Conservation (phyloP, 2,888 invertebrate genomes). For the Hypercompe scribonia region DNA sequence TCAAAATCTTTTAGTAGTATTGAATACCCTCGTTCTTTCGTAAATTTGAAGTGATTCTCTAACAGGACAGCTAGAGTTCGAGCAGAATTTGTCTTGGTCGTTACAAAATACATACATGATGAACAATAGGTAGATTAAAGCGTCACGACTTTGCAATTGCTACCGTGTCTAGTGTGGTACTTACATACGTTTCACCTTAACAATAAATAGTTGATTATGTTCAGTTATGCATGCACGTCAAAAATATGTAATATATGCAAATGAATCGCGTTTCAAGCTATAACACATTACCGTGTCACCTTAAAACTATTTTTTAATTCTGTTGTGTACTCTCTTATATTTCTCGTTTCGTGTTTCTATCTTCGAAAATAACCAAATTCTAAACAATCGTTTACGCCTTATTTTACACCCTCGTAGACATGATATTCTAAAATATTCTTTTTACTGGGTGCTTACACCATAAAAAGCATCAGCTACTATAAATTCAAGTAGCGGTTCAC, state of each 20-base stretch:
- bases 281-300: neutral
- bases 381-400: too few species aligned
- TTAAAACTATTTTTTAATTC: neutral
- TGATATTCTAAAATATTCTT: too few species aligned
- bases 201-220: neutral
- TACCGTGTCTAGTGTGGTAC: neutral
- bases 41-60: neutral
- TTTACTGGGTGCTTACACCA: too few species aligned
- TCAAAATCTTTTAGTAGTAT: too few species aligned
- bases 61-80: neutral
- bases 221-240: neutral
- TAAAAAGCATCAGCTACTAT: too few species aligned
- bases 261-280: neutral
- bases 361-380: too few species aligned
- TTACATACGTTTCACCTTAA: neutral
- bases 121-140: neutral
- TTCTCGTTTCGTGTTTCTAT: too few species aligned
- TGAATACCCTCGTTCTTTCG: neutral
- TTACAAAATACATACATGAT: neutral
- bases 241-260: neutral
- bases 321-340: too few species aligned
- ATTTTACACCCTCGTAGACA: too few species aligned
- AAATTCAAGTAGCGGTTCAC: too few species aligned
- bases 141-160: neutral
- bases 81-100: neutral